phyloP scores from a whole-genome alignment of 2,797 vertebrate genomes.

The Halcyon smyrnensis region DNA sequence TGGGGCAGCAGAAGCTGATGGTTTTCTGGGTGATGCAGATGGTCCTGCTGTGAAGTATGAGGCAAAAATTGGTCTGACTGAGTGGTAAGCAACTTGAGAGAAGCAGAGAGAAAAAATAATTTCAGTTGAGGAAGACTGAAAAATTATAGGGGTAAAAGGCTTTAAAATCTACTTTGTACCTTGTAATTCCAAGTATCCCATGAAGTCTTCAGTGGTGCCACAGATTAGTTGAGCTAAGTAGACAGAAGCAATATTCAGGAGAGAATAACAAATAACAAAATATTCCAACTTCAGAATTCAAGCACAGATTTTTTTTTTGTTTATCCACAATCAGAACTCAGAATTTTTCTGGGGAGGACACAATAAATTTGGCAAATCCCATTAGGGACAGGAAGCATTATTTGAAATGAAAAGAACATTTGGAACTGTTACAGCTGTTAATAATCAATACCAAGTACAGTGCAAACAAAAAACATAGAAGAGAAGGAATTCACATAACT shows the following conservation, averaged over 20 bases:
- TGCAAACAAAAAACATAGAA: neutral
- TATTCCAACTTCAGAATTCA: neutral
- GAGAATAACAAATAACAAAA: neutral
- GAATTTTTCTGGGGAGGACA: neutral
- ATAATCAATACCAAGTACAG: neutral
- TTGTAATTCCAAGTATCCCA: neutral
- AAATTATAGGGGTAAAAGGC: neutral
- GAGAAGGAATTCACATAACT: neutral
- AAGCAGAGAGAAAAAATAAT: neutral
- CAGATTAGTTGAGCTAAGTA: neutral
- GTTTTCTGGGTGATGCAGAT: neutral
- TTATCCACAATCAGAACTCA: neutral
- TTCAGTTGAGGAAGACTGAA: neutral
- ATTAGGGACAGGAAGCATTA: neutral
- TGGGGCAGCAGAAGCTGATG: neutral
- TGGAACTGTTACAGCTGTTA: neutral
- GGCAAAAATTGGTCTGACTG: neutral
- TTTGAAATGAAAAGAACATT: neutral
- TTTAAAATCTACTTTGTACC: neutral
- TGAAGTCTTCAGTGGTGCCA: neutral
- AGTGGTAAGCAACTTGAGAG: neutral
- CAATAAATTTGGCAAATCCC: neutral
- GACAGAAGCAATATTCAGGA: neutral
- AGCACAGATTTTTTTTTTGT: neutral
- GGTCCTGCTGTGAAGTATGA: neutral